Percentiles rank a stretch among this genome's conserved stretches.
phyloP scores from a whole-genome alignment of 1,140 invertebrate species.

The Paraescarpia echinospica region DNA sequence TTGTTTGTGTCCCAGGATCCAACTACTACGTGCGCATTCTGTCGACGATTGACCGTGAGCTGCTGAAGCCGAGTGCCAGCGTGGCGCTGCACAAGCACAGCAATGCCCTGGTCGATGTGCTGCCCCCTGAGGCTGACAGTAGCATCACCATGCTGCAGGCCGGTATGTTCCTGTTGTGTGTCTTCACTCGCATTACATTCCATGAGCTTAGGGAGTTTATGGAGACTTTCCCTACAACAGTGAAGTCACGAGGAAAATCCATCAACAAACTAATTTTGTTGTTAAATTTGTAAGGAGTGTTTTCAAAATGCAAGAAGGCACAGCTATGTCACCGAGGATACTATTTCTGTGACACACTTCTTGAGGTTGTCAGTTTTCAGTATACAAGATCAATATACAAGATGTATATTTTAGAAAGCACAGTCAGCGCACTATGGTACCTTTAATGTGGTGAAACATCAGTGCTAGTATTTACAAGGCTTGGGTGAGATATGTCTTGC shows the following conservation, averaged over 20 bases:
- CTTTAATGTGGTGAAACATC: not conserved
- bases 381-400: no score
- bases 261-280: no score
- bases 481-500: no score
- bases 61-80: constrained; percentile 92
- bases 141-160: constrained; percentile 95
- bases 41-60: constrained; percentile 90
- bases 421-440: no score
- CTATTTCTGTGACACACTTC: no score
- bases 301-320: no score
- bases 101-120: constrained; percentile 94
- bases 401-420: not conserved
- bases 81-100: constrained; percentile 97
- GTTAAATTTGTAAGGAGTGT: no score
- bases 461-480: no score
- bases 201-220: not conserved
- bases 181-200: not conserved
- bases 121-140: constrained; percentile 97
- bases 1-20: constrained; percentile 66
- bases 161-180: constrained; percentile 60
- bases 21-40: constrained; percentile 98
- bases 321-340: no score
- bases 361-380: no score
- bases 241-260: no score
- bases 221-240: no score